Evolutionary conservation across 1,140 invertebrate species (phyloP).

Genomic region (Aphidius ervi): DNA sequence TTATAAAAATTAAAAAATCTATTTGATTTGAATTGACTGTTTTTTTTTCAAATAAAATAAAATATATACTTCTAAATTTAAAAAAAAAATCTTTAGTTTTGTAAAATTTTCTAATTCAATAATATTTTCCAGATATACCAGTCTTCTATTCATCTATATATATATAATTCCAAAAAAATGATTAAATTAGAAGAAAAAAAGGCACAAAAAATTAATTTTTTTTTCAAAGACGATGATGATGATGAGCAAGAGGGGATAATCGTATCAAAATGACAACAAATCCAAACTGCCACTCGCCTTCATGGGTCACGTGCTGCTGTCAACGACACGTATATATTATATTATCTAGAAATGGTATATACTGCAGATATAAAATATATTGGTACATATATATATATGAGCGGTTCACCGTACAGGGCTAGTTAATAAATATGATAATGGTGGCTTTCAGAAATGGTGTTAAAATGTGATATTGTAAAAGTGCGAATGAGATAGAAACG

Average conservation of each 20-base stretch:
- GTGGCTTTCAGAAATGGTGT: constrained; percentile 27
- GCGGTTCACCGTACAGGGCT: constrained; percentile 27
- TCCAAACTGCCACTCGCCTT: constrained; percentile 10
- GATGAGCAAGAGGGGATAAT: constrained; percentile 10
- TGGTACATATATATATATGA: constrained; percentile 6
- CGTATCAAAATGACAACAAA: constrained; percentile 26
- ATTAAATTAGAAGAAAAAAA: not conserved
- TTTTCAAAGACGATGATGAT: too few relatives aligned
- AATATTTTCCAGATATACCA: not conserved
- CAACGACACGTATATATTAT: constrained; percentile 52
- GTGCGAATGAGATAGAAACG: constrained; percentile 19
- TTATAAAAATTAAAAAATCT: too few relatives aligned
- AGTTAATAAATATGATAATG: constrained; percentile 56
- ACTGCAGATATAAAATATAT: constrained; percentile 47
- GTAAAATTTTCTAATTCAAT: not conserved
- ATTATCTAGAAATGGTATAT: constrained; percentile 46
- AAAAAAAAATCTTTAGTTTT: too few relatives aligned
- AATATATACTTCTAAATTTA: too few relatives aligned
- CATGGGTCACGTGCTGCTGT: constrained; percentile 48
- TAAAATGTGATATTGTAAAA: constrained; percentile 7
- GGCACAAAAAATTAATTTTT: not conserved
- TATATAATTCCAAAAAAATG: not conserved
- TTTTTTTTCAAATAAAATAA: too few relatives aligned
- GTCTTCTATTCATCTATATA: not conserved
- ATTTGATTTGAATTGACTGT: too few relatives aligned